Base-by-base conservation (phyloP, 1,140 invertebrate genomes). In the Ostrea edulis region DNA sequence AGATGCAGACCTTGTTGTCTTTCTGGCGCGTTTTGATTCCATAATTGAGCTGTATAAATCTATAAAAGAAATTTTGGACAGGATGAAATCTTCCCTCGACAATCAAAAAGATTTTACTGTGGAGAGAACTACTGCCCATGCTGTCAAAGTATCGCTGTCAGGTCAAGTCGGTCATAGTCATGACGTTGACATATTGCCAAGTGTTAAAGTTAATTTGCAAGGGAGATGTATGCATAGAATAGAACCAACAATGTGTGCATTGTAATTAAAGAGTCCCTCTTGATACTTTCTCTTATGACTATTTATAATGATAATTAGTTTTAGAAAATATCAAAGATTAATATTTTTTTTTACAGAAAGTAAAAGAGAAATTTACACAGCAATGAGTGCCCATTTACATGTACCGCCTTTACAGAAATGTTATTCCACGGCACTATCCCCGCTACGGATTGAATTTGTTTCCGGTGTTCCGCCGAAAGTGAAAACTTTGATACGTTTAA, bases 1-100 rank as follows among this genome's bases (percentile, higher is more conserved):
- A 44, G 86, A 87, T 87, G 86, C 81, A 25, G 86, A 87, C 51
- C 81, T 87, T 51, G 85, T 86, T 4, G 52, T 86, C 9, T 86
- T 86, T 53, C 22, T 86, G 17, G 29, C 44, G 14, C 8, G 53
- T 77, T 51, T 44, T 0, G 2, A 54, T 54, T 44, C 35, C 44
- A 53, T 86, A 53, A 1, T 2, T n/a, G 7, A 52, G 3, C 29
- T 86, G 7, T 14, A 22, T 20, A 0, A 8, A 25, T 4, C 51
- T 9, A n/a, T 86, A 20, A 0, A 2, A 2, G 22, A 0, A 17
- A 25, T 86, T 51, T 29, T 77, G 22, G 44, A 54, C 4, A 22
- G 52, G 17, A 71, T 86, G 62, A 7, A 29, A 52, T 2, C 0
- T 20, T 86, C 77, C 25, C 44, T 86, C 12, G 44, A 9, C 20